Evolutionary conservation across 1,140 invertebrate genomes (phyloP).

Genomic region (Holotrichia oblita): DNA sequence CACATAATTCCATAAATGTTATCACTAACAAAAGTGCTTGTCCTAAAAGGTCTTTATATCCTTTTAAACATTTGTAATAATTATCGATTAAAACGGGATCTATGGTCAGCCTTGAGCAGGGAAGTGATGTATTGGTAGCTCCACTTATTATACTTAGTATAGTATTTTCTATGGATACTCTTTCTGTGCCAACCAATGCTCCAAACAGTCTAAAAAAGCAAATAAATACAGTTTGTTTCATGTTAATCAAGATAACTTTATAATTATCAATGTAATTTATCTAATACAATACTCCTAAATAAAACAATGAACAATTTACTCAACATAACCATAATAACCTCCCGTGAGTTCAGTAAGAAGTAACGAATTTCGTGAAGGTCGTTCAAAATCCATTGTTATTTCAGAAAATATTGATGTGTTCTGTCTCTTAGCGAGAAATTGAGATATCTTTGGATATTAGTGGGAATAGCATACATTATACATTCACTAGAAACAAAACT

Average conservation of each 20-base stretch:
- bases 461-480: too few species aligned
- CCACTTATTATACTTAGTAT: constrained; percentile 41
- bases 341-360: too few species aligned
- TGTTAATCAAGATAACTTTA: too few species aligned
- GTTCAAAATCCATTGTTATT: too few species aligned
- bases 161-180: constrained; percentile 48
- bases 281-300: too few species aligned
- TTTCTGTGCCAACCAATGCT: constrained; percentile 53
- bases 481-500: too few species aligned
- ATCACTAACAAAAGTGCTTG: constrained; percentile 52
- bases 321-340: too few species aligned
- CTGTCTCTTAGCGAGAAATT: too few species aligned
- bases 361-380: too few species aligned
- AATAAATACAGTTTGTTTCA: neutral
- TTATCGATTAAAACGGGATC: constrained; percentile 44
- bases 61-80: constrained; percentile 45
- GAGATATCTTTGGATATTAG: too few species aligned
- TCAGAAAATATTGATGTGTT: too few species aligned
- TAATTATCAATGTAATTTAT: constrained; percentile 14
- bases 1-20: constrained; percentile 53
- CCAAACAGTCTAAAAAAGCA: constrained; percentile 51
- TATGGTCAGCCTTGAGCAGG: constrained; percentile 47
- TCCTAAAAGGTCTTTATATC: constrained; percentile 51
- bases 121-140: constrained; percentile 36
- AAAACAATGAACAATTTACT: too few species aligned